Conservation (phyloP, 2,888 invertebrate species). For the Troides helena region DNA sequence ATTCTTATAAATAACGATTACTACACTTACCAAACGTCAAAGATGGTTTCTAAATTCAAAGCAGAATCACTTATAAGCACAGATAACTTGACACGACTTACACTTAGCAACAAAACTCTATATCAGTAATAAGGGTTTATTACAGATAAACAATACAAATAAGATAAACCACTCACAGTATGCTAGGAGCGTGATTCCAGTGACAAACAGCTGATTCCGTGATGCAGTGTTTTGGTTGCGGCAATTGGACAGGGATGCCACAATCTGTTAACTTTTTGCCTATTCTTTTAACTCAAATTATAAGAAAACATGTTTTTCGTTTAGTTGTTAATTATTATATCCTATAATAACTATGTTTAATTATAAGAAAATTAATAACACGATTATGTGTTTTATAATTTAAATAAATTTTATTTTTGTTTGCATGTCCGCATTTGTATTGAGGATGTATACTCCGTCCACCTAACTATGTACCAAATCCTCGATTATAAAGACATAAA, state of each 20-base stretch:
- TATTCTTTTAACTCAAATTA: neutral
- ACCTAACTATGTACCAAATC: too few relatives aligned
- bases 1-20: neutral
- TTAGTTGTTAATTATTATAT: too few relatives aligned
- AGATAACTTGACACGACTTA: neutral
- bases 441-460: too few relatives aligned
- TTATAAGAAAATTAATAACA: too few relatives aligned
- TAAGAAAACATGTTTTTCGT: too few relatives aligned
- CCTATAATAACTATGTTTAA: too few relatives aligned
- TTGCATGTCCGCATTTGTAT: too few relatives aligned
- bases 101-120: neutral
- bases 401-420: too few relatives aligned
- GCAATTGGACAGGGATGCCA: slow-evolving; percentile 1
- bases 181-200: neutral
- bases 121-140: neutral
- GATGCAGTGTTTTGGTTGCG: slow-evolving; percentile 11
- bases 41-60: slow-evolving; percentile 24
- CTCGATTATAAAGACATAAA: too few relatives aligned
- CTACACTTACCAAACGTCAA: slow-evolving; percentile 17
- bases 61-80: slow-evolving; percentile 11
- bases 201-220: slow-evolving; percentile 30
- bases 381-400: too few relatives aligned
- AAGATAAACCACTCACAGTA: neutral
- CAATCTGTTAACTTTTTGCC: slow-evolving; percentile 1
- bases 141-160: neutral